Percentiles rank a stretch among this genome's conserved stretches.
Evolutionary conservation across 2,888 invertebrate species (phyloP).

Genomic region (Cantharis rustica): DNA sequence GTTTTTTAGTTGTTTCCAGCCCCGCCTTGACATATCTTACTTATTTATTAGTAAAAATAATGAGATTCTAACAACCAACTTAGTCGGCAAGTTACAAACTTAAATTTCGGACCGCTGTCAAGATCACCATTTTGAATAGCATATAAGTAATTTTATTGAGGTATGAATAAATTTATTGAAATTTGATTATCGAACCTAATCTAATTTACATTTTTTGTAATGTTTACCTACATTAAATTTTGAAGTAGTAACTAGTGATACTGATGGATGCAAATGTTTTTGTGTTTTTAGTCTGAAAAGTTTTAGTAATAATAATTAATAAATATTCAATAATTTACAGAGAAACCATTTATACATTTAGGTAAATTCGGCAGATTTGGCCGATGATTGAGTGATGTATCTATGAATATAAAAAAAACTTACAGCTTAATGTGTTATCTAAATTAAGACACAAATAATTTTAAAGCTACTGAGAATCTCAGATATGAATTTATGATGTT

Average conservation of each 20-base stretch:
- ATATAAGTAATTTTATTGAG: constrained; percentile 42
- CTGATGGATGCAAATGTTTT: not conserved
- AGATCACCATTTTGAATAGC: constrained; percentile 46
- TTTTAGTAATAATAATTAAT: no score
- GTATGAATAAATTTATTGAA: constrained; percentile 37
- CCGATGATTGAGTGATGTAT: no score
- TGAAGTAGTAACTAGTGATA: not conserved
- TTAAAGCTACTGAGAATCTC: no score
- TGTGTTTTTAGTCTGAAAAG: no score
- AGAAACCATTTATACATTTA: no score
- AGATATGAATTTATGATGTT: no score
- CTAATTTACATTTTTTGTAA: not conserved
- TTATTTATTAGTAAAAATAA: constrained; percentile 45
- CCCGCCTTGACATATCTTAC: constrained; percentile 42
- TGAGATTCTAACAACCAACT: constrained; percentile 44
- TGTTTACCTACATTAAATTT: not conserved
- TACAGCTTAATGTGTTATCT: no score
- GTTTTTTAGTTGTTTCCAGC: constrained; percentile 38
- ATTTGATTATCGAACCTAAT: constrained; percentile 14
- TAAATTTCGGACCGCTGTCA: constrained; percentile 38
- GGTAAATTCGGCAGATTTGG: no score
- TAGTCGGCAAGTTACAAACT: constrained; percentile 27
- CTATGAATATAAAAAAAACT: no score
- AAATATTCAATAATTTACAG: no score
- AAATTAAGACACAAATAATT: no score